Conservation (phyloP, 2,888 invertebrate genomes). For the Dolomedes plantarius region DNA sequence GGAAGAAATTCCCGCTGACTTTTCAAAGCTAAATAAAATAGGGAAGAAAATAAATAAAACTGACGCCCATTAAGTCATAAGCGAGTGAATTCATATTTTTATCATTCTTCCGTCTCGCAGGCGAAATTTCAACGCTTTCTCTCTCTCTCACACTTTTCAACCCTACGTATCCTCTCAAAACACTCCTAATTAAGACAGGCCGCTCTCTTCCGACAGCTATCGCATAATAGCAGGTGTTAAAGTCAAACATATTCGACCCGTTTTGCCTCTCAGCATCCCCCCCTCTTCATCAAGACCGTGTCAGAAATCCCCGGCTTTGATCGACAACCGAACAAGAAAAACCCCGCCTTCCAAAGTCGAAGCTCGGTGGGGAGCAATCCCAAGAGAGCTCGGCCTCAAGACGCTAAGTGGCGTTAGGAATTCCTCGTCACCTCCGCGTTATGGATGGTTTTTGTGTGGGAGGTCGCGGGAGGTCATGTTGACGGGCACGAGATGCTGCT, state of each 20-base stretch:
- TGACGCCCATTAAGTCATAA: too few species aligned
- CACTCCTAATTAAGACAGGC: conserved; percentile 4
- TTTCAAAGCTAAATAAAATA: too few species aligned
- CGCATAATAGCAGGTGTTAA: conserved; percentile 42
- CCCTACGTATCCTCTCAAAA: not conserved
- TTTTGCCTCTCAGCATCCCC: conserved; percentile 11
- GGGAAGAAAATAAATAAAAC: too few species aligned
- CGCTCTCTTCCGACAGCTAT: not conserved
- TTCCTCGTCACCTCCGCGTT: conserved; percentile 11
- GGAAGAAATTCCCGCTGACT: too few species aligned
- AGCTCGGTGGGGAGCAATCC: conserved; percentile 42
- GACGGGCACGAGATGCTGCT: conserved; percentile 28
- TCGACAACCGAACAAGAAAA: conserved; percentile 43
- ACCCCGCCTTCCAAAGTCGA: conserved; percentile 35
- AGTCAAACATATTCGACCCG: conserved; percentile 7
- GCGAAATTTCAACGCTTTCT: too few species aligned
- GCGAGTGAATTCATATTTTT: too few species aligned
- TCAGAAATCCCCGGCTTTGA: conserved; percentile 36
- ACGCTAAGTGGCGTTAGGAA: conserved; percentile 57
- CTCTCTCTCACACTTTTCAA: not conserved
- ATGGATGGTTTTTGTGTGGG: not conserved
- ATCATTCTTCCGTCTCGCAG: too few species aligned
- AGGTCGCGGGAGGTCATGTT: conserved; percentile 49
- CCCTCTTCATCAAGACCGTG: conserved; percentile 40
- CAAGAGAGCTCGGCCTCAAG: conserved; percentile 3